Conservation (phyloP, 2,797 vertebrate species). For the Apodemus agrarius region DNA sequence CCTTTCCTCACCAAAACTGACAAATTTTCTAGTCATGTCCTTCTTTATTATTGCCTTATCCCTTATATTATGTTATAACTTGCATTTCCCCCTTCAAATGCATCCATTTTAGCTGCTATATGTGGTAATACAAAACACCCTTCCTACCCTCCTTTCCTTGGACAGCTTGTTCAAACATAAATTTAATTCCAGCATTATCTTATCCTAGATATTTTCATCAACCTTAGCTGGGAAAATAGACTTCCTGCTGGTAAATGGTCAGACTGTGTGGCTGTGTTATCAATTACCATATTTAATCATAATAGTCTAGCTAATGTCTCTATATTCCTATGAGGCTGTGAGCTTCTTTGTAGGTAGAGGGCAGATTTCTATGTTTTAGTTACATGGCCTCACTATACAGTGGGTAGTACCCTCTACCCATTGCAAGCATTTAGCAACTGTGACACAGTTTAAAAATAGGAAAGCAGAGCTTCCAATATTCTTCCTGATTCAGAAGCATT, state of each 20-base stretch:
- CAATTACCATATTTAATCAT: neutral
- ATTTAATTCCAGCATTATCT: neutral
- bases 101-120: neutral
- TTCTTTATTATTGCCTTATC: neutral
- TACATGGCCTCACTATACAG: neutral
- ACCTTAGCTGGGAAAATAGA: neutral
- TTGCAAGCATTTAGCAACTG: neutral
- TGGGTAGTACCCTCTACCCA: neutral
- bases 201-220: neutral
- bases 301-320: neutral
- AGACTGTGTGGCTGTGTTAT: neutral
- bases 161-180: neutral
- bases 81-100: neutral
- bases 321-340: neutral
- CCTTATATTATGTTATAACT: neutral
- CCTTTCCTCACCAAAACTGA: neutral
- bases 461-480: neutral
- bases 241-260: neutral
- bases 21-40: neutral
- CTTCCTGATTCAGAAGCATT: neutral
- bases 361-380: neutral
- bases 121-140: neutral
- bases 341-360: neutral
- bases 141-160: neutral
- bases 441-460: neutral